Base-by-base conservation (phyloP, 1,140 invertebrate species). In the Hypsibius dujardini region DNA sequence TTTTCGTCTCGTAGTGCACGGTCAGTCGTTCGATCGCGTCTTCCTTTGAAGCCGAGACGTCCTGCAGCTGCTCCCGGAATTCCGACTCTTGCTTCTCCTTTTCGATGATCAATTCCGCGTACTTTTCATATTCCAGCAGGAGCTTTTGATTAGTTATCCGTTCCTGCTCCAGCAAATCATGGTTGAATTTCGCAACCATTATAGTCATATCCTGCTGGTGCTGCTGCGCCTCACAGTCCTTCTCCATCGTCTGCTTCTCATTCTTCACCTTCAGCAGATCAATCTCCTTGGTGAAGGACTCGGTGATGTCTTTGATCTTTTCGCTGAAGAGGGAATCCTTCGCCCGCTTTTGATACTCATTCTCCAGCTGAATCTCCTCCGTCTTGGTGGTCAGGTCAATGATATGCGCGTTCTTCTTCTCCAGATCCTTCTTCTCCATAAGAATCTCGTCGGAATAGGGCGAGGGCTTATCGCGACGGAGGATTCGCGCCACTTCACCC, bases 51-150 rank as follows among this genome's bases (percentile, higher is more conserved):
- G 78, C 76, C 7, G 84, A 81, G 67, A 79, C 76, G 71, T 81
- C 80, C 28, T 75, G 74, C 46, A 81, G 74, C 47, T 73, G 70
- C 45, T 47, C 47, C 62, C 72, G 69, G 71, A 72, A 46, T 15
- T 47, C 46, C 40, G 3, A 12, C 70, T 47, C 14, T 74, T 80
- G 79, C 73, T 84, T 77, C 76, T 92, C 88, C 74, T 90, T 91
- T 70, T 87, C 84, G 75, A 86, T 82, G 72, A 86, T 84, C 83
- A 90, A 82, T 70, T 82, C 84, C 74, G 85, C 82, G 78, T 87
- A 92, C 80, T 92, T 92, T 74, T 92, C 87, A 76, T 92, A 93
- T 79, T 94, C 91, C 47, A 84, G 81, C 75, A 92, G 88, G 59
- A 94, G 81, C 79, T 90, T 89, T 59, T 86, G 83, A 76, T 91